Evolutionary conservation across 2,797 vertebrate genomes (phyloP), one percentile per base, ranked within the genome.

Genomic region (Natrix natrix): DNA sequence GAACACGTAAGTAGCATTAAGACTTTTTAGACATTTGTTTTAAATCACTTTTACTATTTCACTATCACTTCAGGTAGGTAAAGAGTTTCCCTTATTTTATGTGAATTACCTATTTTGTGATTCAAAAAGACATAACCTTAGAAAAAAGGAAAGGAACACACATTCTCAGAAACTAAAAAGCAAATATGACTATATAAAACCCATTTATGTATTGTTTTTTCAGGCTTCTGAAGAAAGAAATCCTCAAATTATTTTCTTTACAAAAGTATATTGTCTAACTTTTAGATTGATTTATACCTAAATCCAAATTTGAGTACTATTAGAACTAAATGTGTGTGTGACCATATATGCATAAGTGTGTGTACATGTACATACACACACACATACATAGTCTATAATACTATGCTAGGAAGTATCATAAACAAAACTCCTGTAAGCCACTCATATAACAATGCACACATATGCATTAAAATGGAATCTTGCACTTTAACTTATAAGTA

Each of bases 21-120:
- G 92, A 94, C 94, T 93, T 87, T 92, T 92, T 91, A 94, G 95
- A 93, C 94, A 94, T 55, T 66, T 43, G 32, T 78, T 78, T 78
- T 20, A 78, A 43, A 78, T 86, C 91, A 66, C 74, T 92, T 60
- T 11, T 5, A 90, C 20, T 93, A 28, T 92, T 91, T 92, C 37
- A 10, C 56, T 61, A 32, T 88, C 37, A 94, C 3, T 86, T 32
- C 1, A 0, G 13, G 20, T 43, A 43, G 37, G 0, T 48, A 78
- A 78, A 78, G 17, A 22, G 17, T 78, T 43, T 48, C 8, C 74
- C 20, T 78, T 8, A 43, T 48, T 78, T 78, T 78, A 78, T 78
- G 37, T 78, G 74, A 43, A 48, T 78, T 78, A 10, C 1, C 8
- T 78, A 22, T 78, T 78, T 78, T 78, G 20, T 22, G 32, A 43